Evolutionary conservation across 2,888 invertebrate genomes (phyloP), one percentile per base, ranked within the genome.

Genomic region (Heteromurus nitidus): DNA sequence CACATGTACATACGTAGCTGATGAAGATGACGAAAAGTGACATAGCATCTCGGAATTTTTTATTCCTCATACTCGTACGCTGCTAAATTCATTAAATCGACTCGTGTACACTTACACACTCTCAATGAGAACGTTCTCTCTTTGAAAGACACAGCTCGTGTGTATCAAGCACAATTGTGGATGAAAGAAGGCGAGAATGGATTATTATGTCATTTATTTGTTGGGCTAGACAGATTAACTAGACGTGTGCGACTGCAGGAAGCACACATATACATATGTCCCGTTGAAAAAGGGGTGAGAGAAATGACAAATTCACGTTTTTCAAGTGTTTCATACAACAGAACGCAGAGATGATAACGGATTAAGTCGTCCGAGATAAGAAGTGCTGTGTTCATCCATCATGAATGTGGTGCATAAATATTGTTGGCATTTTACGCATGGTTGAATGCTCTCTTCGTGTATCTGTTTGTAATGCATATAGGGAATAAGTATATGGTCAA

Each of bases 1-100:
- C 28, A 1, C 28, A n/a, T 30, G 47, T 68, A 76, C 68, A 13
- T 36, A 9, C 36, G 36, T 36, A n/a, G n/a, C 24, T 77, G 77
- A 77, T 77, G 76, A 69, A 55, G 69, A 62, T 79, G 64, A 79
- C 55, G 70, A 72, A 72, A 70, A 55, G 64, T 72, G 79, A 58
- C 79, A 79, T 44, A 44, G 60, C 58, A 62, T 53, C 44, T n/a
- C 58, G 20, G 58, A 18, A 77, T 62, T 24, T 60, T 58, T 58
- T 42, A n/a, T 67, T 65, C 18, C 31, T 55, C 7, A 13, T 36
- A 11, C 7, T 50, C 22, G 16, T 50, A n/a, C 22, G 3, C 3
- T 16, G 50, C 20, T 50, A 16, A 16, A 50, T 50, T 50, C 3
- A 36, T n/a, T n/a, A n/a, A n/a, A n/a, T n/a, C n/a, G n/a, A n/a